Evolutionary conservation across 1,140 invertebrate genomes (phyloP).

Genomic region (Sycophila sp.): DNA sequence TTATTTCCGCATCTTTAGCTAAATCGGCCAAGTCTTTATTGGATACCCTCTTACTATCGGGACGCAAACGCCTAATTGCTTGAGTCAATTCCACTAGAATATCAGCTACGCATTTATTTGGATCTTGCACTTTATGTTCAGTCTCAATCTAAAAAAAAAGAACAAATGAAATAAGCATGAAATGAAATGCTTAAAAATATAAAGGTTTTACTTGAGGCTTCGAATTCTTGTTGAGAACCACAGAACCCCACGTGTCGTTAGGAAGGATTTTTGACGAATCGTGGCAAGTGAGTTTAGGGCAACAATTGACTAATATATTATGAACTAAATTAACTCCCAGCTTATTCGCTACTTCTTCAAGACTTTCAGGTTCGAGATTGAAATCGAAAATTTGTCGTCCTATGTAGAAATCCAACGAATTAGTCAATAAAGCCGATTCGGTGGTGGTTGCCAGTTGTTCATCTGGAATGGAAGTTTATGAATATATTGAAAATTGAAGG

Average conservation of each 20-base stretch:
- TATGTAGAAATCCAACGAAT: slow-evolving; percentile 57
- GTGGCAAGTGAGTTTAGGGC: slow-evolving; percentile 62
- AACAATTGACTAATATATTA: slow-evolving; percentile 69
- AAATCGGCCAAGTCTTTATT: slow-evolving; percentile 38
- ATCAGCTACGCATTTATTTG: slow-evolving; percentile 52
- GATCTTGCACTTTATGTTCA: slow-evolving; percentile 41
- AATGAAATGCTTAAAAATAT: background rate
- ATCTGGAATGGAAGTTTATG: slow-evolving; percentile 38
- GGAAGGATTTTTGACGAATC: slow-evolving; percentile 40
- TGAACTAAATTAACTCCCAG: slow-evolving; percentile 71
- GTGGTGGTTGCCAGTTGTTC: slow-evolving; percentile 37
- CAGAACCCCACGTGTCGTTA: slow-evolving; percentile 50
- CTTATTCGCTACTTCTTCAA: slow-evolving; percentile 67
- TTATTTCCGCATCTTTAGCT: slow-evolving; percentile 42
- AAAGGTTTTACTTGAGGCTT: slow-evolving; percentile 16
- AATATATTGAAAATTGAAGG: too few relatives aligned
- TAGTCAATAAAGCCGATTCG: slow-evolving; percentile 48
- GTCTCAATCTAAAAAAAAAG: slow-evolving; percentile 26
- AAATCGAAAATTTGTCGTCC: slow-evolving; percentile 70
- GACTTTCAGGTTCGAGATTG: slow-evolving; percentile 65
- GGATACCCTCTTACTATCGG: slow-evolving; percentile 33
- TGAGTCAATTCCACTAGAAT: slow-evolving; percentile 51
- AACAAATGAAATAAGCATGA: background rate
- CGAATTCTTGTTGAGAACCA: slow-evolving; percentile 51
- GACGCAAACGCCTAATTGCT: slow-evolving; percentile 35